Evolutionary conservation across 2,797 vertebrate species (phyloP), one percentile per base, ranked within the genome.

Genomic region (Sebastes iracundus): DNA sequence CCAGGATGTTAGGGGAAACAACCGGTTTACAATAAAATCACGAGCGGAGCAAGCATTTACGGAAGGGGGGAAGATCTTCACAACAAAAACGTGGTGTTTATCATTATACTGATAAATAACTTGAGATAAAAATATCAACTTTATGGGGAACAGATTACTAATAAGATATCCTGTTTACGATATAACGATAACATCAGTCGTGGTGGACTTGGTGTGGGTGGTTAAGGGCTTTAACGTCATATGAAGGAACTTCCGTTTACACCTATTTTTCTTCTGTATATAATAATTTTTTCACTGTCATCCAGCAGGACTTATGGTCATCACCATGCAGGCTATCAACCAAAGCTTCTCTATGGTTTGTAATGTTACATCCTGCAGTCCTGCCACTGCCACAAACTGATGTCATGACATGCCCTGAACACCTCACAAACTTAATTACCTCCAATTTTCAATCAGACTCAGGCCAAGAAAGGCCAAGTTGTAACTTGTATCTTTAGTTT

Each of bases 91-190:
- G 83, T 81, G 72, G 59, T 92, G 91, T 94, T 91, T 93, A 80
- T 90, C 79, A 30, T 75, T 81, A 65, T 83, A 30, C 72, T 52
- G 30, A 77, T 92, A 90, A 90, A 93, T 88, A 89, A 71, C 66
- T 77, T 58, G 16, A 82, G 83, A 80, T 79, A 46, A 85, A 85
- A 82, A 85, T 67, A 84, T 90, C 80, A 74, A 42, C 68, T 79
- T 83, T 73, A 88, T 73, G 72, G 78, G 78, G 80, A 84, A 83
- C 25, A 28, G 81, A 79, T 88, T 82, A 72, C 83, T 86, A 85
- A 86, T 83, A 75, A 74, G 66, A 58, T 82, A 81, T 92, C 93
- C 91, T 94, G 92, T 95, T 94, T 93, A 92, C 32, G 3, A 55
- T 77, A 52, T 72, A 75, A 79, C 80, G 81, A 89, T 86, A 92